Evolutionary conservation across 2,113 vertebrate genomes (phyloP).

Genomic region (Nothobranchius kuhntae): DNA sequence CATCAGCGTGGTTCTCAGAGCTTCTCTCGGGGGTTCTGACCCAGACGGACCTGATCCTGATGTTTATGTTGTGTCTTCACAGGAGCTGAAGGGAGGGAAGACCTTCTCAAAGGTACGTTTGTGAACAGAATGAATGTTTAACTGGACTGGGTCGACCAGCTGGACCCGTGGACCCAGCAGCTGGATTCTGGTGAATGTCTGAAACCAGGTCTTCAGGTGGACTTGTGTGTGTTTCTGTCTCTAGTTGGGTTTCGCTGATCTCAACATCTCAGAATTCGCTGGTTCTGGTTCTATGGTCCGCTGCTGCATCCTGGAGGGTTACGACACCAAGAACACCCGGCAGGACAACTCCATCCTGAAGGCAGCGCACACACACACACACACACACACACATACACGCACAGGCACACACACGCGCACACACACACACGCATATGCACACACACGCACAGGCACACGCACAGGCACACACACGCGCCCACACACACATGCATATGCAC

Average conservation of each 20-base stretch:
- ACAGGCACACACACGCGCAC: too few species aligned
- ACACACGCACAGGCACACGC: too few species aligned
- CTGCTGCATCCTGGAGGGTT: slow-evolving; percentile 96
- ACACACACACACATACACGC: too few species aligned
- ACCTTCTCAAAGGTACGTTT: slow-evolving; percentile 59
- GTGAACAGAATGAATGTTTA: background rate
- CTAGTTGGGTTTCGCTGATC: slow-evolving; percentile 93
- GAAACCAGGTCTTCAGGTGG: too few species aligned
- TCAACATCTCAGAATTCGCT: slow-evolving; percentile 96
- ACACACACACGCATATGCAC: too few species aligned
- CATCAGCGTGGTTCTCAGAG: too few species aligned
- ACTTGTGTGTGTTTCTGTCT: background rate
- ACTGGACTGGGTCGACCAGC: too few species aligned
- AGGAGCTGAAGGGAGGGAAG: slow-evolving; percentile 72
- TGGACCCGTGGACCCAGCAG: background rate
- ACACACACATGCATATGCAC: too few species aligned
- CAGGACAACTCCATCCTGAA: slow-evolving; percentile 99
- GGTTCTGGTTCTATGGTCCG: slow-evolving; percentile 92
- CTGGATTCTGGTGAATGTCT: too few species aligned
- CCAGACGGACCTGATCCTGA: background rate
- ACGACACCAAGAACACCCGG: slow-evolving; percentile 95
- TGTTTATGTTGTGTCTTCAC: slow-evolving; percentile 19
- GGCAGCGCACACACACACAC: slow-evolving; percentile 60
- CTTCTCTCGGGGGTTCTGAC: too few species aligned
- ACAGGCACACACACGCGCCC: too few species aligned